phyloP scores from a whole-genome alignment of 2,888 invertebrate species.

The Mantis religiosa region DNA sequence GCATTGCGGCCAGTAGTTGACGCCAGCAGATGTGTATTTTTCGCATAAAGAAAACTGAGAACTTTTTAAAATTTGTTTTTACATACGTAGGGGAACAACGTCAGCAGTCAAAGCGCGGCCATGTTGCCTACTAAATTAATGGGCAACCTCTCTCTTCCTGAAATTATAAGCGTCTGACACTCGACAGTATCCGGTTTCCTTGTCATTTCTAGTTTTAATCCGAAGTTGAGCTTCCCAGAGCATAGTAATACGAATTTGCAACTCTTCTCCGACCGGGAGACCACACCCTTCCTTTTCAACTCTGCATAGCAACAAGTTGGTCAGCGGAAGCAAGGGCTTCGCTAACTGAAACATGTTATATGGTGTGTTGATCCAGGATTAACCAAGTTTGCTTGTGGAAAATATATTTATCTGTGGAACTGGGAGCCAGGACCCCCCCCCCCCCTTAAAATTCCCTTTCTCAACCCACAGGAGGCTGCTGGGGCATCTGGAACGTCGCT shows the following conservation, averaged over 20 bases:
- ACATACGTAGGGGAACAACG: too few species aligned
- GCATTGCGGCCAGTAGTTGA: too few species aligned
- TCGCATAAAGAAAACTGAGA: too few species aligned
- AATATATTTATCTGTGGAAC: neutral
- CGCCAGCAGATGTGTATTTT: too few species aligned
- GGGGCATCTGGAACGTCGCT: neutral
- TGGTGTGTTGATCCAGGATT: neutral
- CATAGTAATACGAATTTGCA: neutral
- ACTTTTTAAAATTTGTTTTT: too few species aligned
- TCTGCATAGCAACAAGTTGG: neutral
- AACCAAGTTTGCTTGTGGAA: neutral
- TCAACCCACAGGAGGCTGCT: neutral
- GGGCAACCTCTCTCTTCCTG: neutral
- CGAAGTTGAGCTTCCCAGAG: neutral
- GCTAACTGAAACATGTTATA: neutral
- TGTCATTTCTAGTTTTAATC: neutral
- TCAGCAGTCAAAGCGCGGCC: neutral
- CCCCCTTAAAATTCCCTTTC: neutral
- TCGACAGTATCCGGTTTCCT: neutral
- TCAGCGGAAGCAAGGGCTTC: neutral
- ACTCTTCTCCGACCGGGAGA: neutral
- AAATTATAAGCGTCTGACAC: neutral
- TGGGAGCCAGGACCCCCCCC: neutral
- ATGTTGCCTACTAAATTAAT: neutral
- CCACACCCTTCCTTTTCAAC: neutral